Conservation (phyloP, 2,888 invertebrate genomes). For the Chrysomela aeneicollis region DNA sequence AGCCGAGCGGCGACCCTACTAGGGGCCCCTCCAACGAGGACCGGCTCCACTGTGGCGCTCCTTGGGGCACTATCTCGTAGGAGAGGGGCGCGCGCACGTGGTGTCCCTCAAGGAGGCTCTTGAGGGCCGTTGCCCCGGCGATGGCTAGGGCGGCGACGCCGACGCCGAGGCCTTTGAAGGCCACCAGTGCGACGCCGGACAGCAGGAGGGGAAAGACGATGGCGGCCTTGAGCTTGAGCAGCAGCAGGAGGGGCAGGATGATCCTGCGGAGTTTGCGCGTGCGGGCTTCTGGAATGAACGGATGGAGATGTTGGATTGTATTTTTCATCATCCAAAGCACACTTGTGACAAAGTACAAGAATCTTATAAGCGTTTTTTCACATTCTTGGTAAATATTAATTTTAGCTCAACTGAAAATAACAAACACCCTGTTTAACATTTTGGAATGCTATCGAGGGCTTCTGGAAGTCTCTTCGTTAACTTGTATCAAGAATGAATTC, state of each 20-base stretch:
- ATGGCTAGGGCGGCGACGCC: slow-evolving; percentile 69
- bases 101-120: slow-evolving; percentile 53
- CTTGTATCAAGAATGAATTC: too few species aligned
- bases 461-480: too few species aligned
- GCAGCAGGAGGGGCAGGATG: slow-evolving; percentile 69
- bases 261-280: slow-evolving; percentile 69
- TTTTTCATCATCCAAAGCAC: too few species aligned
- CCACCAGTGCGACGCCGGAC: slow-evolving; percentile 68
- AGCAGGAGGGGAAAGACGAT: slow-evolving; percentile 69
- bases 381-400: too few species aligned
- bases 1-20: background rate
- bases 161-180: slow-evolving; percentile 71
- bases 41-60: slow-evolving; percentile 54
- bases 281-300: slow-evolving; percentile 63
- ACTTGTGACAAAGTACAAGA: too few species aligned
- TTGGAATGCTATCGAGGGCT: too few species aligned
- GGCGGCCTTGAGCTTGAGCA: slow-evolving; percentile 69
- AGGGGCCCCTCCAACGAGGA: slow-evolving; percentile 36
- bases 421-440: too few species aligned
- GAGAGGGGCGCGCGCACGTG: slow-evolving; percentile 51
- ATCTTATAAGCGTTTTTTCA: too few species aligned
- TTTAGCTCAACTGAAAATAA: too few species aligned
- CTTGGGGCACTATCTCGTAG: slow-evolving; percentile 56
- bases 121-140: slow-evolving; percentile 62
- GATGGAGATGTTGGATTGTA: too few species aligned